These are phyloP conservation scores for Glyptemys insculpta DNA, from an alignment of 2,797 vertebrate species.

Conservation along the genomic window DNA sequence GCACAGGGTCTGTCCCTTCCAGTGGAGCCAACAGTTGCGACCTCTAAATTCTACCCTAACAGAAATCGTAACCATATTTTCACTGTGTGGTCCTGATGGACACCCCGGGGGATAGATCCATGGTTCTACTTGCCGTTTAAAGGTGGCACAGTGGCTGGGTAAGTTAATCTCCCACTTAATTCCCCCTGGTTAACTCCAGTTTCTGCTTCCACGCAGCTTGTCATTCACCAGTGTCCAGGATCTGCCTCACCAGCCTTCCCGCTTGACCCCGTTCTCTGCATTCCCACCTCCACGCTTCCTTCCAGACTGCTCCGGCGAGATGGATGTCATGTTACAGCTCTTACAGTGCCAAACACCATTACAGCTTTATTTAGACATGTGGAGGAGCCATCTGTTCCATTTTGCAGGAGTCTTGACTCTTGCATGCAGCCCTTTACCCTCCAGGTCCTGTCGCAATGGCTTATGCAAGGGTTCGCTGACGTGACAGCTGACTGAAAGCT, in stretches of 20 bases:
- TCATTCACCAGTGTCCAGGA: not conserved
- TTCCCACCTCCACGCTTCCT: not conserved
- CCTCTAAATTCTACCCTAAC: not conserved
- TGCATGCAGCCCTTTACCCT: not conserved
- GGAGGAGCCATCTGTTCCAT: constrained; percentile 65
- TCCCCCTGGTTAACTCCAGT: not conserved
- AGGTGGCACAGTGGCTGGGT: not conserved
- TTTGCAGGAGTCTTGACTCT: constrained; percentile 40
- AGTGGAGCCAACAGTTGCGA: not conserved
- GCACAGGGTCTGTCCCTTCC: not conserved
- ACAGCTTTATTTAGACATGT: constrained; percentile 69
- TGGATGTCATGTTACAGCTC: not conserved
- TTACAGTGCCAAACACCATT: constrained; percentile 10
- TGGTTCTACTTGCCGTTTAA: not conserved
- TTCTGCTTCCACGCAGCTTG: not conserved
- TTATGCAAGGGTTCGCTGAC: constrained; percentile 58
- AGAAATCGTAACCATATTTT: not conserved
- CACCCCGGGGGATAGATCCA: not conserved
- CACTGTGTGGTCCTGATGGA: not conserved
- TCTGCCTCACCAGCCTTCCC: not conserved
- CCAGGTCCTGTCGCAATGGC: constrained; percentile 58
- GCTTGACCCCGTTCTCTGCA: not conserved
- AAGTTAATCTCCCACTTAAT: not conserved
- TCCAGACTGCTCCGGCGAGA: not conserved
- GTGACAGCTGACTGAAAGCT: constrained; percentile 71